Conservation (phyloP, 2,797 vertebrate genomes). For the Tenualosa thibaudeaui region DNA sequence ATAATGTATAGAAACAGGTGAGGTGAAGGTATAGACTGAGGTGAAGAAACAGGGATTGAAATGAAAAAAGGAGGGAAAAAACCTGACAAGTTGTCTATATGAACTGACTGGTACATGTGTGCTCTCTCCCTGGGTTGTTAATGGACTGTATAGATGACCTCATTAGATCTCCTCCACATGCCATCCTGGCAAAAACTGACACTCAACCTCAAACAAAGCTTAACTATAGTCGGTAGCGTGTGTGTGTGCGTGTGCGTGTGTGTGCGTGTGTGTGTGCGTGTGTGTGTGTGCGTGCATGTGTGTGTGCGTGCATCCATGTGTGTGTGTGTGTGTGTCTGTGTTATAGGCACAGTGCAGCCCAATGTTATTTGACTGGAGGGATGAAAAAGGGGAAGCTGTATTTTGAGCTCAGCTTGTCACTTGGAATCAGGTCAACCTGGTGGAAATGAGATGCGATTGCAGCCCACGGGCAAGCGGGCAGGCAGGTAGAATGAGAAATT, state of each 20-base stretch:
- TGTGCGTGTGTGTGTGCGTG: too few relatives aligned
- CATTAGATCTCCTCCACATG: not conserved
- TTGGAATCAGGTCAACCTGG: constrained; percentile 34
- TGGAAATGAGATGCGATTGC: constrained; percentile 26
- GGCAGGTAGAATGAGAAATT: constrained; percentile 37
- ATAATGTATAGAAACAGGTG: not conserved
- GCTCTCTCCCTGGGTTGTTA: not conserved
- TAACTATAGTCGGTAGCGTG: not conserved
- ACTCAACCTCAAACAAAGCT: not conserved
- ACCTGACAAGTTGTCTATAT: not conserved
- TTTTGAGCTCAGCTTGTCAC: constrained; percentile 29
- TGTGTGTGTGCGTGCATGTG: not conserved
- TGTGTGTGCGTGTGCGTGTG: not conserved
- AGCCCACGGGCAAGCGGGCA: constrained; percentile 23
- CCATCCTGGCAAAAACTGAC: not conserved
- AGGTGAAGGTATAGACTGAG: not conserved
- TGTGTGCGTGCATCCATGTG: too few relatives aligned
- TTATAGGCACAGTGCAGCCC: not conserved
- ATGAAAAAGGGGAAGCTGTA: constrained; percentile 24
- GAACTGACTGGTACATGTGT: not conserved
- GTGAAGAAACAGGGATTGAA: not conserved
- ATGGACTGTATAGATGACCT: not conserved
- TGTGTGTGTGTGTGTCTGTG: not conserved
- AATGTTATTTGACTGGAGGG: constrained; percentile 37
- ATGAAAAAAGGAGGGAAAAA: not conserved